These are phyloP conservation scores for Bombylius major DNA, from an alignment of 2,888 invertebrate species.

Conservation along the genomic window DNA sequence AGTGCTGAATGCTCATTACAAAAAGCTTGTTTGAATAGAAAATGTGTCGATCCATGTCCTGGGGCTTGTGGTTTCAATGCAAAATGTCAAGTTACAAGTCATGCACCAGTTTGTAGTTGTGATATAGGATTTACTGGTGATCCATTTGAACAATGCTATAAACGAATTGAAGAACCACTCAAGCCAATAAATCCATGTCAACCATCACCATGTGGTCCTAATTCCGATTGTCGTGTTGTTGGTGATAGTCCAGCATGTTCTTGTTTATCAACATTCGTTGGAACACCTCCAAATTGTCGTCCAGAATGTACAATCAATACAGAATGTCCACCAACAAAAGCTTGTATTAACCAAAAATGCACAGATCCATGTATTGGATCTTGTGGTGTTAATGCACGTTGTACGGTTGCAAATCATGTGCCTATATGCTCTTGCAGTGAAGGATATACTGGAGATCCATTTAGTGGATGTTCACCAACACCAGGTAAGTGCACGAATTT, in stretches of 20 bases:
- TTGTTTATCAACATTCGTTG: conserved; percentile 45
- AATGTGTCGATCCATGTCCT: conserved; percentile 64
- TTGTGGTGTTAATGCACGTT: conserved; percentile 46
- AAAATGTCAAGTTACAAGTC: conserved; percentile 66
- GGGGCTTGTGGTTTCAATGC: conserved; percentile 68
- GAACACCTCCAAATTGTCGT: conserved; percentile 52
- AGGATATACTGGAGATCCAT: conserved; percentile 68
- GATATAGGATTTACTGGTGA: conserved; percentile 57
- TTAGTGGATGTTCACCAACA: conserved; percentile 47
- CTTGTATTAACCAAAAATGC: conserved; percentile 52
- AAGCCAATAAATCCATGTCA: conserved; percentile 45
- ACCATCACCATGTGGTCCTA: conserved; percentile 51
- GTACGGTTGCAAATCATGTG: conserved; percentile 55
- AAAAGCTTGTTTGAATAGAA: conserved; percentile 58
- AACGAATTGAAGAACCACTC: conserved; percentile 27
- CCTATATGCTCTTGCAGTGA: conserved; percentile 66
- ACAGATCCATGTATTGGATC: conserved; percentile 51
- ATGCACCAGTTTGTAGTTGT: conserved; percentile 70
- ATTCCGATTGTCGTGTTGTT: conserved; percentile 46
- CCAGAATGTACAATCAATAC: conserved; percentile 53
- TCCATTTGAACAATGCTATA: conserved; percentile 55
- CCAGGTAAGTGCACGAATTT: conserved; percentile 25
- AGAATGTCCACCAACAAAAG: conserved; percentile 50
- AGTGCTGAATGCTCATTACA: conserved; percentile 62
- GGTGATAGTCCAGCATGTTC: conserved; percentile 47